A percentile compares a stretch with the other conserved stretches of the same genome.
Evolutionary conservation across 2,797 vertebrate genomes (phyloP).

Genomic region (Poeciliopsis paucimaculata): DNA sequence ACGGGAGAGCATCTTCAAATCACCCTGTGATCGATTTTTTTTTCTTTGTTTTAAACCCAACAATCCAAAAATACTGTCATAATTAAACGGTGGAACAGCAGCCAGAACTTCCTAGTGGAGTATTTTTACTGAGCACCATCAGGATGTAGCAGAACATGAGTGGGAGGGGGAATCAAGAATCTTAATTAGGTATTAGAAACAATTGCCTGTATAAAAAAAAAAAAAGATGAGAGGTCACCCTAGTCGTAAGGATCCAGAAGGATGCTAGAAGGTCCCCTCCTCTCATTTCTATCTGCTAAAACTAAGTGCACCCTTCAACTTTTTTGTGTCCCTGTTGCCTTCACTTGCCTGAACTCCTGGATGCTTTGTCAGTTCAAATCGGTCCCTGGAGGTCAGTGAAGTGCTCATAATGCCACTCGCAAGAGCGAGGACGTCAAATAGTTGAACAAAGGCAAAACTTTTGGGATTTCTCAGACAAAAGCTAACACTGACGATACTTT

Average conservation of each 20-base stretch:
- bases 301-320: slow-evolving; percentile 38
- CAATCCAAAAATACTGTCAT: not conserved
- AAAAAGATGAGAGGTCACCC: not conserved
- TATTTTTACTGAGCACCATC: slow-evolving; percentile 22
- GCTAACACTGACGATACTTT: slow-evolving; percentile 22
- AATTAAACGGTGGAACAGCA: not conserved
- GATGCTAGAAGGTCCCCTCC: not conserved
- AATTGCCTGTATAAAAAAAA: slow-evolving; percentile 20
- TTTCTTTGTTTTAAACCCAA: not conserved
- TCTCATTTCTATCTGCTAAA: not conserved
- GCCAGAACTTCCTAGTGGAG: slow-evolving; percentile 5
- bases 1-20: not conserved
- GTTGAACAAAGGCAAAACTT: slow-evolving; percentile 62
- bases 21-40: not conserved
- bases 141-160: slow-evolving; percentile 34
- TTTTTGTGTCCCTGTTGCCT: slow-evolving; percentile 24
- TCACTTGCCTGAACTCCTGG: slow-evolving; percentile 27
- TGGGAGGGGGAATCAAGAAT: slow-evolving; percentile 40
- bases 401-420: slow-evolving; percentile 8
- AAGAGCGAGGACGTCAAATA: slow-evolving; percentile 8
- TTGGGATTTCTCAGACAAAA: slow-evolving; percentile 44
- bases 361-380: slow-evolving; percentile 7
- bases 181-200: slow-evolving; percentile 48
- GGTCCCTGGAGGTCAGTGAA: slow-evolving; percentile 20
- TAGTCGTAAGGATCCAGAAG: not conserved